phyloP scores from a whole-genome alignment of 1,140 invertebrate genomes.

The Drosophila truncata region DNA sequence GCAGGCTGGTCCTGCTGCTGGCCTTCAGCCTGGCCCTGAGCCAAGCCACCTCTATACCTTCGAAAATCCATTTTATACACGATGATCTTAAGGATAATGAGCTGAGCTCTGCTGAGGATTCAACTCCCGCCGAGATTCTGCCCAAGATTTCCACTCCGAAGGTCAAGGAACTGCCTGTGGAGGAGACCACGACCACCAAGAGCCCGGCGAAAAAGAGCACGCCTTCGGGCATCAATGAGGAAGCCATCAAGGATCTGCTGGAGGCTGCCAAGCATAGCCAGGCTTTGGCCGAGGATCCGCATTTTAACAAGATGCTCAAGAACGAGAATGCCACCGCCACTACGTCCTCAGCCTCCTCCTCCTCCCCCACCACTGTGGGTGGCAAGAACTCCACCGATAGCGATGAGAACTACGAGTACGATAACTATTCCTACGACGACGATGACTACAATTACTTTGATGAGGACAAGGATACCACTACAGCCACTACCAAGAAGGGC shows the following conservation, averaged over 20 bases:
- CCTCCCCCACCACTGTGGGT: neutral
- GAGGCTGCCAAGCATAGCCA: conserved; percentile 78
- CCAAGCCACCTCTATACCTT: conserved; percentile 34
- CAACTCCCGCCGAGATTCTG: conserved; percentile 23
- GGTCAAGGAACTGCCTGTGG: conserved; percentile 36
- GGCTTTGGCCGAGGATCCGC: conserved; percentile 75
- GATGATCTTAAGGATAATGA: conserved; percentile 62
- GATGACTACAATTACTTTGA: conserved; percentile 56
- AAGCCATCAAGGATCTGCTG: conserved; percentile 67
- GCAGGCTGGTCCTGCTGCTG: conserved; percentile 79
- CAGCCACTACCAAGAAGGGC: conserved; percentile 52
- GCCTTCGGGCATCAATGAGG: conserved; percentile 47
- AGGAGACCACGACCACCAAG: conserved; percentile 30
- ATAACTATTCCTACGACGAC: conserved; percentile 49
- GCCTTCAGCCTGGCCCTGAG: conserved; percentile 58
- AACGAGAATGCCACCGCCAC: conserved; percentile 38
- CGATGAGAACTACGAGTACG: conserved; percentile 64
- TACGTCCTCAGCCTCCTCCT: neutral
- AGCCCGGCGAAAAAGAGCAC: conserved; percentile 35
- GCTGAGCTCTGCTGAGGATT: conserved; percentile 57
- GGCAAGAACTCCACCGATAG: conserved; percentile 52
- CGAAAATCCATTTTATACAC: conserved; percentile 26
- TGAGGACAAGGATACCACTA: conserved; percentile 52
- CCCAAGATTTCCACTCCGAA: conserved; percentile 74
- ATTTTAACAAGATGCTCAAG: conserved; percentile 79